Evolutionary conservation across 2,888 invertebrate species (phyloP).

Genomic region (Petrophora chlorosata): DNA sequence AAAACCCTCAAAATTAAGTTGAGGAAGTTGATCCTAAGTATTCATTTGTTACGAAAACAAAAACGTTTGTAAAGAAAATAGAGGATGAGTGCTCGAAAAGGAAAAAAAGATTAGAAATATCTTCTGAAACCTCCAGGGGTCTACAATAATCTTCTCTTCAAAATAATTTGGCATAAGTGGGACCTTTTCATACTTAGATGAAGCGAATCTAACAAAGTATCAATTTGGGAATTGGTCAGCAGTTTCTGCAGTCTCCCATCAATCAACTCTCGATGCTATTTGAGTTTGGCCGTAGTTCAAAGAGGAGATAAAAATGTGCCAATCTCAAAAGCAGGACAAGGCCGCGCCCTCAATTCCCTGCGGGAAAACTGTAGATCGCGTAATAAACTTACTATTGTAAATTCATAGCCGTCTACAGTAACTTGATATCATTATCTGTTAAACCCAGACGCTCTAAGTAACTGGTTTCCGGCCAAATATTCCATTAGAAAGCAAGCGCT

Average conservation of each 20-base stretch:
- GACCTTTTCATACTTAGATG: constrained; percentile 8
- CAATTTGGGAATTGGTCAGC: constrained; percentile 22
- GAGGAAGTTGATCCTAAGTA: constrained; percentile 1
- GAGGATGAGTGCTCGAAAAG: not conserved
- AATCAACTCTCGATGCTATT: constrained; percentile 52
- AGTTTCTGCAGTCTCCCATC: constrained; percentile 38
- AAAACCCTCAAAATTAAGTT: no score
- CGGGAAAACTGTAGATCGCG: constrained; percentile 59
- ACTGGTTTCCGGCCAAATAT: not conserved
- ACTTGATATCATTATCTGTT: constrained; percentile 36
- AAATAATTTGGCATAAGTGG: constrained; percentile 1
- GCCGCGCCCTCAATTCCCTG: constrained; percentile 71
- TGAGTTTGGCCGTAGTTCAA: constrained; percentile 62
- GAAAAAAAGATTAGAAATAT: not conserved
- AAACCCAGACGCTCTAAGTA: not conserved
- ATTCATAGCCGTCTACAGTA: constrained; percentile 39
- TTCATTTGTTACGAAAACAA: not conserved
- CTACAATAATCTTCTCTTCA: constrained; percentile 9
- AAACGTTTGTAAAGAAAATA: constrained; percentile 2
- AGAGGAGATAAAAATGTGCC: constrained; percentile 78
- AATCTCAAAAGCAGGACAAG: constrained; percentile 77
- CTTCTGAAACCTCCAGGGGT: constrained; percentile 2
- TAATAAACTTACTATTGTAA: constrained; percentile 59
- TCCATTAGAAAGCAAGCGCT: not conserved
- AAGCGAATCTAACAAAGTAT: constrained; percentile 7